Evolutionary conservation across 2,888 invertebrate species (phyloP), one percentile per base, ranked within the genome.

Genomic region (Rotaria socialis): DNA sequence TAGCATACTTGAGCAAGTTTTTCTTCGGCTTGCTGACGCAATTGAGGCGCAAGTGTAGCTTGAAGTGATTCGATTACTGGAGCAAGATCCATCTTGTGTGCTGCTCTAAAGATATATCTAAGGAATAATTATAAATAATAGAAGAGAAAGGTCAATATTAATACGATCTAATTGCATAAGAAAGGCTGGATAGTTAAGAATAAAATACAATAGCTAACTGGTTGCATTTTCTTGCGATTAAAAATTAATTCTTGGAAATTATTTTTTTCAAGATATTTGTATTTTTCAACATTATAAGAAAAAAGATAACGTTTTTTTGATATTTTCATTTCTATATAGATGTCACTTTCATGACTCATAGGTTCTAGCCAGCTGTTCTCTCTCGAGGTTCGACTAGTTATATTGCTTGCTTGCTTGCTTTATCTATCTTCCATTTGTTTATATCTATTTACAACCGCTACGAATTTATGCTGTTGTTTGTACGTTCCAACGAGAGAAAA

Each of bases 1-100:
- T 6, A 24, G 85, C 90, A 91, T 93, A 96, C 96, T 94, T 95
- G 95, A 89, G 94, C 93, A 89, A 96, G 93, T 92, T 96, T 95
- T 89, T 95, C 95, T 92, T 96, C 97, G 74, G 97, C 97, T 91
- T 95, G 94, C 92, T 95, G 94, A 90, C 96, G 93, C 91, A 95
- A 95, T 89, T 93, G 93, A 87, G 94, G 95, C 92, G 96, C 96
- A 91, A 97, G 95, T 88, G 97, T 96, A 88, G 95, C 96, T 91
- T 95, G 93, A 89, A 97, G 93, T 91, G 96, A 93, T 91, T 96
- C 96, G 89, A 94, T 95, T 89, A 97, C 80, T 22, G 80, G 80
- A n/a, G 47, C 80, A 47, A 80, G 80, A 80, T 80, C 80, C 80
- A 80, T 80, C 14, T 47, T 80, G 35, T 67, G 35, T 19, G 35